Evolutionary conservation across 2,888 invertebrate genomes (phyloP), one percentile per base, ranked within the genome.

Genomic region (Leucozona laternaria): DNA sequence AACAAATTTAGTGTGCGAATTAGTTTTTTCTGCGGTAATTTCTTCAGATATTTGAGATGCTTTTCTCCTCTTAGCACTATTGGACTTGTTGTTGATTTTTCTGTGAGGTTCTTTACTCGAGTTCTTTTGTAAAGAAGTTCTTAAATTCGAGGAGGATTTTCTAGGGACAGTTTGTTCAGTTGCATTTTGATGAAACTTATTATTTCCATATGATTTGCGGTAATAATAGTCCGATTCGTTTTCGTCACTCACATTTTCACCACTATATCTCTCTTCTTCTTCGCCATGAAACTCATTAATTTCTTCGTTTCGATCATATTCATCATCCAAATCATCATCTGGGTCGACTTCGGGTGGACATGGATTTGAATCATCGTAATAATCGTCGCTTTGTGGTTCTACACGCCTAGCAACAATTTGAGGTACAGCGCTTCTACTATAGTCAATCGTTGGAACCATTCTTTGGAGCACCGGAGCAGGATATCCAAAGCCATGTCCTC

Each of bases 121-220:
- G 20, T 1, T 40, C 34, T 50, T 37, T 37, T 53, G 22, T 5
- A 20, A 43, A 10, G 25, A 5, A 13, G 25, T 4, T 55, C 11
- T 28, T 3, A 13, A 37, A n/a, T 55, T 55, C 1, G 4, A 15
- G 4, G 48, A 7, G 5, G n/a, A 10, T 48, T 11, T 31, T 72
- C 15, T n/a, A 15, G 28, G 13, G 4, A 13, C 0, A 43, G 25
- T n/a, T 40, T n/a, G 8, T 40, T 10, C 15, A 8, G 17, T 34
- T 20, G 5, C 5, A 20, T 34, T 20, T 6, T 1, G 15, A 15
- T 60, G 13, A 40, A 71, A 43, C 64, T 90, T 89, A 84, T 91
- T 91, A 70, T 91, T 91, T 13, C 90, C 88, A 79, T 89, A 91
- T 2, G 91, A 90, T 58, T 89, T 90, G 20, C 91, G 90, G 13